These are phyloP conservation scores for Myotis pilosus DNA, from an alignment of 2,797 vertebrate species.

Conservation along the genomic window DNA sequence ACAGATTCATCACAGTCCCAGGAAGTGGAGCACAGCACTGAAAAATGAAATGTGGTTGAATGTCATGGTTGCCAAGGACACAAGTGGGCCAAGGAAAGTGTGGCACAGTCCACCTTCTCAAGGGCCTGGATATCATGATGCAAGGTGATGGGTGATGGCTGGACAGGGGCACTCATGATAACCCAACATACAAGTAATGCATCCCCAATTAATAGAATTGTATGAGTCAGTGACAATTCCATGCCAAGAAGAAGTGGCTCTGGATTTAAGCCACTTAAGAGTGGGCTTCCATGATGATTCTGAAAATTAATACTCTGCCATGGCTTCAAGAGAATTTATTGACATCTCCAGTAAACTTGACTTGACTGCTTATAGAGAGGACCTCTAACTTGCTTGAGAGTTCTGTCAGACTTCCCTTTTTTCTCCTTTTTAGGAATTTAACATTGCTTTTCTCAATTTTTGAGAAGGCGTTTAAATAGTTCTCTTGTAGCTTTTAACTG, in stretches of 20 bases:
- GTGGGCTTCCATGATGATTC: constrained; percentile 91
- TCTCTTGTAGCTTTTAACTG: constrained; percentile 83
- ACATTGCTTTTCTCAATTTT: constrained; percentile 85
- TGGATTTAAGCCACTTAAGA: constrained; percentile 97
- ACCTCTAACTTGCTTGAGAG: constrained; percentile 81
- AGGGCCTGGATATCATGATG: constrained; percentile 89
- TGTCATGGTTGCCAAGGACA: constrained; percentile 88
- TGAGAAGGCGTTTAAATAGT: constrained; percentile 88
- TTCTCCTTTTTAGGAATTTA: constrained; percentile 84
- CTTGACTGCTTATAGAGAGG: constrained; percentile 81
- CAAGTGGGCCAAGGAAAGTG: constrained; percentile 92
- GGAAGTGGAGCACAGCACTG: constrained; percentile 85
- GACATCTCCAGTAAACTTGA: constrained; percentile 84
- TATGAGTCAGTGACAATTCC: constrained; percentile 95
- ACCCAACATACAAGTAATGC: constrained; percentile 92
- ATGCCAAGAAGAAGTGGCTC: constrained; percentile 91
- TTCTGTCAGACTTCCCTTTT: constrained; percentile 76
- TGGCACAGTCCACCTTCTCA: constrained; percentile 93
- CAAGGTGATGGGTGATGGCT: constrained; percentile 90
- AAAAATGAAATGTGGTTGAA: constrained; percentile 93
- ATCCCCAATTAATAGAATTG: constrained; percentile 95
- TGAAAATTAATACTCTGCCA: constrained; percentile 81
- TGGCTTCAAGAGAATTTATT: constrained; percentile 87
- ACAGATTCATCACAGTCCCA: not conserved
- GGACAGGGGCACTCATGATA: constrained; percentile 89